Evolutionary conservation across 2,797 vertebrate genomes (phyloP).

Genomic region (Enteromius anoplus): DNA sequence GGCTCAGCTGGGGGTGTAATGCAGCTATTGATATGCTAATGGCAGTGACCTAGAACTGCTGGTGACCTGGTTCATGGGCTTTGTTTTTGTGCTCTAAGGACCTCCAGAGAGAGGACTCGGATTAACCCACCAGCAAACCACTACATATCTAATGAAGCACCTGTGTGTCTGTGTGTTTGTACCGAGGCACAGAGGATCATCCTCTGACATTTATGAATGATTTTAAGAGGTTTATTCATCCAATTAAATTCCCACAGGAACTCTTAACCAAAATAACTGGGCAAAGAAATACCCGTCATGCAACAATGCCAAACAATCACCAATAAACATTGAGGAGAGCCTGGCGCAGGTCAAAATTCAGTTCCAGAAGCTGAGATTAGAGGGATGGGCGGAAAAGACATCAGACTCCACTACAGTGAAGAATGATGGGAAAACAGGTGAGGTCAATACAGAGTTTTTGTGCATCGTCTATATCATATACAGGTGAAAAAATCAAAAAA

Average conservation of each 20-base stretch:
- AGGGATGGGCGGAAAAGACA: conserved; percentile 87
- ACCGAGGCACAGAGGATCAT: neutral
- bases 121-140: conserved; percentile 41
- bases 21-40: conserved; percentile 59
- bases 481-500: neutral
- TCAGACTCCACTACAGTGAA: conserved; percentile 83
- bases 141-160: conserved; percentile 34
- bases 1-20: conserved; percentile 34
- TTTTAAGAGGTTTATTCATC: conserved; percentile 2
- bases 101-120: conserved; percentile 30
- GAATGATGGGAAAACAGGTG: conserved; percentile 97
- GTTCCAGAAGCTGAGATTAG: conserved; percentile 87
- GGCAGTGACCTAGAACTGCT: conserved; percentile 50
- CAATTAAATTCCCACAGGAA: conserved; percentile 75
- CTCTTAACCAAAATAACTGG: conserved; percentile 95
- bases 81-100: conserved; percentile 37
- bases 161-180: conserved; percentile 19
- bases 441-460: conserved; percentile 26
- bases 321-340: conserved; percentile 93
- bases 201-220: neutral
- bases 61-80: conserved; percentile 49
- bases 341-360: conserved; percentile 91
- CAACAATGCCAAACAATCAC: conserved; percentile 93
- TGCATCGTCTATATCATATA: neutral
- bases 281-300: conserved; percentile 93